Evolutionary conservation across 2,888 invertebrate genomes (phyloP).

Genomic region (Aphidius colemani): DNA sequence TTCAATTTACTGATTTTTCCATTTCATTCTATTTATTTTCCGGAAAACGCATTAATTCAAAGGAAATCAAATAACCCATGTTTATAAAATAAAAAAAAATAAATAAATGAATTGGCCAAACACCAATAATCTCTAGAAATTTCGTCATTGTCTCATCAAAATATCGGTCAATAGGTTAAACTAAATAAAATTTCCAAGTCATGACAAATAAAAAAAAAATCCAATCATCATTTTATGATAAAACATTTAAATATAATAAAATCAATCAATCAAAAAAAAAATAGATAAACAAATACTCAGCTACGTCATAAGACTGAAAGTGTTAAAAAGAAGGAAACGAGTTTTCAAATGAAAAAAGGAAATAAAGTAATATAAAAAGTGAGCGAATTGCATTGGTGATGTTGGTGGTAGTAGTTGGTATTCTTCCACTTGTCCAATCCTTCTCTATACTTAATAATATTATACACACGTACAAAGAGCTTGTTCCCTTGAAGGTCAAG

Average conservation of each 20-base stretch:
- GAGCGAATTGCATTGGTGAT: conserved; percentile 18
- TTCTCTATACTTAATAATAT: conserved; percentile 43
- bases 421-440: not conserved
- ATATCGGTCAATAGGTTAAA: conserved; percentile 25
- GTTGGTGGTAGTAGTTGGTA: conserved; percentile 8
- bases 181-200: too few species aligned
- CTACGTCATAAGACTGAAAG: not conserved
- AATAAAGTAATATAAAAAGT: conserved; percentile 1
- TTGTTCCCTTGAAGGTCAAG: conserved; percentile 54
- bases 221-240: too few species aligned
- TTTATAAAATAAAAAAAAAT: not conserved
- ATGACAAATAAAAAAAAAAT: too few species aligned
- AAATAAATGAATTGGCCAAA: not conserved
- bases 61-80: not conserved
- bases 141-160: not conserved
- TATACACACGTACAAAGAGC: too few species aligned
- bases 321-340: not conserved
- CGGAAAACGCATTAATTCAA: not conserved
- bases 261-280: not conserved
- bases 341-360: not conserved
- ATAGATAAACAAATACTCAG: not conserved
- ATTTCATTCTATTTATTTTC: too few species aligned
- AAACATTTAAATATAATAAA: not conserved
- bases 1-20: too few species aligned
- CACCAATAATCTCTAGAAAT: not conserved